Evolutionary conservation across 2,888 invertebrate genomes (phyloP).

Genomic region (Chaitophorus viminalis): DNA sequence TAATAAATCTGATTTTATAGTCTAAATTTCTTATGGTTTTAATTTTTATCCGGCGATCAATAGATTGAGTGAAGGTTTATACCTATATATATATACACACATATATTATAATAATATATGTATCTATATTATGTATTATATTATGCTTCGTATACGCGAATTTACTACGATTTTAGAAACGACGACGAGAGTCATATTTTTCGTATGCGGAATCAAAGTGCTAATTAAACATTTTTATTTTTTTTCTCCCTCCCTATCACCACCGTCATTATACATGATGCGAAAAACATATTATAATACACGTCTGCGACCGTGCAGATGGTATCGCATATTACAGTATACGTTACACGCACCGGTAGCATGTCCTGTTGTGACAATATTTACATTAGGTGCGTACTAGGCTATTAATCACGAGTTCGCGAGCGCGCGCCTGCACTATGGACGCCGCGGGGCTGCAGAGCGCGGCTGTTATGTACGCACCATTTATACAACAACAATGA

Average conservation of each 20-base stretch:
- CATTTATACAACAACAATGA: no score
- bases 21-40: not conserved
- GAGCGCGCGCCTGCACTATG: not conserved
- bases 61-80: no score
- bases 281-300: not conserved
- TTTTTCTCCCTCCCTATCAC: no score
- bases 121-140: no score
- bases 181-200: not conserved
- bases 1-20: not conserved
- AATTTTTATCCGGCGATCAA: not conserved
- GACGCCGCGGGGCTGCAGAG: not conserved
- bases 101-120: no score
- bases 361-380: slow-evolving; percentile 41
- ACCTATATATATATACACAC: no score
- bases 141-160: no score
- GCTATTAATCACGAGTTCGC: slow-evolving; percentile 2
- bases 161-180: no score
- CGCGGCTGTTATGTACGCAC: not conserved
- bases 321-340: not conserved
- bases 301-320: not conserved
- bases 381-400: slow-evolving; percentile 26
- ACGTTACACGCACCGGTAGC: slow-evolving; percentile 15
- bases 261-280: no score
- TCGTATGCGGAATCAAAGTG: not conserved
- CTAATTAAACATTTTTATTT: not conserved